Percentiles rank a stretch among this genome's conserved stretches.
These are phyloP conservation scores for Alosa alosa DNA, from an alignment of 2,113 vertebrate species.

Conservation along the genomic window DNA sequence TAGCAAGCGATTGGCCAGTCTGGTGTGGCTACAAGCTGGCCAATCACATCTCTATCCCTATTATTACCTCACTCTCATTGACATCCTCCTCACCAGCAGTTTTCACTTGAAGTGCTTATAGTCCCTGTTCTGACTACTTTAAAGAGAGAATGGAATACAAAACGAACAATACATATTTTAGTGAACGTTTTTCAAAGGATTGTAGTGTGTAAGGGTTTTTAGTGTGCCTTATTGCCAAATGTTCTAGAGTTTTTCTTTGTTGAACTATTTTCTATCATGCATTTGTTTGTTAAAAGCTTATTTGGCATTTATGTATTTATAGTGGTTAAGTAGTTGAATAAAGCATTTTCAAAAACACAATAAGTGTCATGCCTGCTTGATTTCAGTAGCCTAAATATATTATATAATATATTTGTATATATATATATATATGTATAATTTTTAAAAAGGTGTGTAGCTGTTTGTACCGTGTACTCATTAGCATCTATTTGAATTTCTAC, in stretches of 20 bases:
- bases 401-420: too few species aligned
- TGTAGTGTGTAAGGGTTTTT: slow-evolving; percentile 54
- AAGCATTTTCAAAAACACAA: slow-evolving; percentile 71
- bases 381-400: neutral
- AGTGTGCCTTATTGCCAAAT: slow-evolving; percentile 65
- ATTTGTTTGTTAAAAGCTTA: slow-evolving; percentile 61
- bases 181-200: slow-evolving; percentile 45
- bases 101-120: slow-evolving; percentile 13
- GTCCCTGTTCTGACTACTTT: slow-evolving; percentile 27
- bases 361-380: neutral
- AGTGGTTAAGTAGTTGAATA: slow-evolving; percentile 73
- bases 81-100: slow-evolving; percentile 42
- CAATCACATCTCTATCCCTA: slow-evolving; percentile 40
- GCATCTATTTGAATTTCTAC: too few species aligned
- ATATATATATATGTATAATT: too few species aligned
- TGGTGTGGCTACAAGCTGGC: slow-evolving; percentile 45
- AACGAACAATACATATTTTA: slow-evolving; percentile 48
- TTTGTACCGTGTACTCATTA: too few species aligned
- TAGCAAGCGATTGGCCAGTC: slow-evolving; percentile 43
- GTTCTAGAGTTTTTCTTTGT: slow-evolving; percentile 57
- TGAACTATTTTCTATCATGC: slow-evolving; percentile 67
- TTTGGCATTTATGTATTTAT: slow-evolving; percentile 74
- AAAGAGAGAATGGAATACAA: slow-evolving; percentile 23
- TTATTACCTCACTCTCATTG: slow-evolving; percentile 42
- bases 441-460: too few species aligned